Conservation (phyloP, 2,888 invertebrate species). For the Acanthosepion pharaonis region DNA sequence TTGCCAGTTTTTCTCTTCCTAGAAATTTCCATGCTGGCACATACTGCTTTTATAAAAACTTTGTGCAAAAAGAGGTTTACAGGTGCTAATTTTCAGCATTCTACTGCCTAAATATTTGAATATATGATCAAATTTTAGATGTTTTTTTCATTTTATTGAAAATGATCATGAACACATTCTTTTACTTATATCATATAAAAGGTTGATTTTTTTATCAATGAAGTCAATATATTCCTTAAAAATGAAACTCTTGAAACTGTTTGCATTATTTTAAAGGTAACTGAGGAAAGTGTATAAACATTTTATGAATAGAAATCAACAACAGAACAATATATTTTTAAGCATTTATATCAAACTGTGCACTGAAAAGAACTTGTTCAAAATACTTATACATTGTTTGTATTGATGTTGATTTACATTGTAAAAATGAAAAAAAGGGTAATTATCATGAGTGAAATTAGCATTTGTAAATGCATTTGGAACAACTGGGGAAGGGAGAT, state of each 20-base stretch:
- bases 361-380: background rate
- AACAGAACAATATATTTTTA: background rate
- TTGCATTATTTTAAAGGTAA: background rate
- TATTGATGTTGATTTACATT: background rate
- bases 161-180: background rate
- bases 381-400: background rate
- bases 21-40: background rate
- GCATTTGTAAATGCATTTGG: background rate
- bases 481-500: no score
- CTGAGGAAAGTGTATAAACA: background rate
- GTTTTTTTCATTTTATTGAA: background rate
- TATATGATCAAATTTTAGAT: background rate
- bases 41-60: slow-evolving; percentile 8
- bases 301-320: background rate
- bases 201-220: background rate
- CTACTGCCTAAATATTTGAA: background rate
- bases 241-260: background rate
- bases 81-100: slow-evolving; percentile 1
- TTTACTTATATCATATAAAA: background rate
- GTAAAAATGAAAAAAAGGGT: background rate
- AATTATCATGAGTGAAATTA: background rate
- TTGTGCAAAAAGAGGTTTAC: background rate
- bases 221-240: background rate
- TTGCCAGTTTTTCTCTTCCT: background rate
- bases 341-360: background rate